phyloP scores from a whole-genome alignment of 2,113 vertebrate genomes.

The Tetraodon nigroviridis region DNA sequence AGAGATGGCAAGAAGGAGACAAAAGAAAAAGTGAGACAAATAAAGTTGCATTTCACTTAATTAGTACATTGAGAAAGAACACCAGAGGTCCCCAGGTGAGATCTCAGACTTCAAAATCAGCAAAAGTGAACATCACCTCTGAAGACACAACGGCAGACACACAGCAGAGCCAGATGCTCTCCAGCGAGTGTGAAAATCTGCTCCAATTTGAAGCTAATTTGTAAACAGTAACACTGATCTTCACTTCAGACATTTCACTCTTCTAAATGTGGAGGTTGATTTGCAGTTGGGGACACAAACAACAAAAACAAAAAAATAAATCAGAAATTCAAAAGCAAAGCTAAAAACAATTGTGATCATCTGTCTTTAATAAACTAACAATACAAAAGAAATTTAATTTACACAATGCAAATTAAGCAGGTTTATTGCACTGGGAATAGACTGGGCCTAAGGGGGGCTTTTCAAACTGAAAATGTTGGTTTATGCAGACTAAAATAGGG shows the following conservation, averaged over 20 bases:
- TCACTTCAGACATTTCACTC: not conserved
- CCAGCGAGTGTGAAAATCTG: too few relatives aligned
- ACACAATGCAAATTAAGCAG: not conserved
- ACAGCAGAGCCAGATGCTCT: conserved; percentile 44
- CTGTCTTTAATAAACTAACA: not conserved
- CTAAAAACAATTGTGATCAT: not conserved
- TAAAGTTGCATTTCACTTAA: conserved; percentile 88
- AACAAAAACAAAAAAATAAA: too few relatives aligned
- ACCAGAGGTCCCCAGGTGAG: conserved; percentile 86
- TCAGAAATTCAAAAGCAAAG: not conserved
- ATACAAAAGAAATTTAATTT: not conserved
- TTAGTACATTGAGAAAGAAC: conserved; percentile 78
- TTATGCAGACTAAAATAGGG: not conserved
- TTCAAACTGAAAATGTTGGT: not conserved
- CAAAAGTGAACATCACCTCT: conserved; percentile 77
- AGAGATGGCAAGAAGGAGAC: conserved; percentile 27
- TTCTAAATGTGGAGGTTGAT: not conserved
- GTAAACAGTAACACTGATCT: not conserved
- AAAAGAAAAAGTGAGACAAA: conserved; percentile 27
- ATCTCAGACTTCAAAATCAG: conserved; percentile 61
- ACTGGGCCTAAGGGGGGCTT: not conserved
- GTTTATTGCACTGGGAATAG: not conserved
- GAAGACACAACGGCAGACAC: conserved; percentile 82
- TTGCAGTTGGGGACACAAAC: not conserved
- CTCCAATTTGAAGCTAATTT: too few relatives aligned